Base-by-base conservation (phyloP, 2,797 vertebrate species). In the Artibeus lituratus region DNA sequence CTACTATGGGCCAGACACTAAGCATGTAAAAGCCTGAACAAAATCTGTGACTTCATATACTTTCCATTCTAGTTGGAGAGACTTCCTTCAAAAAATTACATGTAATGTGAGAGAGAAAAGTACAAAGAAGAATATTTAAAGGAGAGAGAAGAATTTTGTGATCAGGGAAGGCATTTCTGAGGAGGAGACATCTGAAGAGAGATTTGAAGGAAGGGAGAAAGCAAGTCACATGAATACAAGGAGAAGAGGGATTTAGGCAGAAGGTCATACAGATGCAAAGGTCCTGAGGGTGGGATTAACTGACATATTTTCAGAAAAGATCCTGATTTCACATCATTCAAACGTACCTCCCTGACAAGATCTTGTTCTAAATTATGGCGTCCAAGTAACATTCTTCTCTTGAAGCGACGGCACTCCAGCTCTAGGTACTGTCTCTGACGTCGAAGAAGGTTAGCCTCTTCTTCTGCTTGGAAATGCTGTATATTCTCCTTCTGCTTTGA, bases 401-500 rank as follows among this genome's bases (percentile, higher is more conserved):
- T 99, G 97, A 99, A 99, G 96, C 99, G 99, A 87, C 99, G 99
- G 95, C 99, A 99, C 98, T 99, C 99, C 84, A 99, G 99, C 87
- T 99, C 99, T 97, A 99, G 98, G 98, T 99, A 99, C 97, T 99
- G 99, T 90, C 99, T 99, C 98, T 99, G 99, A 94, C 99, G 98
- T 87, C 99, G 99, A 96, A 99, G 99, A 49, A 99, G 98, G 97
- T 99, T 99, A 94, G 99, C 99, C 97, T 99, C 99, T 96, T 99
- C 99, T 97, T 99, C 99, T 19, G 99, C 99, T 98, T 99, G 99
- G 98, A 99, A 99, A 99, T 99, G 99, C 96, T 99, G 99, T 98
- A 99, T 99, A 98, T 99, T 99, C 97, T 99, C 99, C 97, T 99
- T 99, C 98, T 99, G 99, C 98, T 99, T 99, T 92, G 99, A 99